These are phyloP conservation scores for Labroides dimidiatus DNA, from an alignment of 2,797 vertebrate species.

Conservation along the genomic window DNA sequence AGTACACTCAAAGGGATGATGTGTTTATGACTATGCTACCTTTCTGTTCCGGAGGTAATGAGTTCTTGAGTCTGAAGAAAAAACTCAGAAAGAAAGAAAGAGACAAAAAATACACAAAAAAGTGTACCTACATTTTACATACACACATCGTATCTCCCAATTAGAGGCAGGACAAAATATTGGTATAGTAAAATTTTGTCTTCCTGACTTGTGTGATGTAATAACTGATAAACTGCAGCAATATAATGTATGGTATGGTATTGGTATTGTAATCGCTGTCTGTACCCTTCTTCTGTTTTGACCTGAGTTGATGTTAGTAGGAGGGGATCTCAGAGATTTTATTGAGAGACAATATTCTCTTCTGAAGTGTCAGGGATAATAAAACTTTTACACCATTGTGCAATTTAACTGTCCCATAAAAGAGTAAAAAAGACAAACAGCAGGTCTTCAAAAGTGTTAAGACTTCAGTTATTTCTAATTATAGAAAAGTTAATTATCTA, in stretches of 20 bases:
- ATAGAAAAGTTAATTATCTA: too few species aligned
- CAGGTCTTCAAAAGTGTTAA: not conserved
- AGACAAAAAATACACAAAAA: conserved; percentile 1
- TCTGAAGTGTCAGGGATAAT: not conserved
- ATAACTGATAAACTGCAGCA: too few species aligned
- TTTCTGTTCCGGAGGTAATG: conserved; percentile 32
- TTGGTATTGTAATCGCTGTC: too few species aligned
- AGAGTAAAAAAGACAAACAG: conserved; percentile 6
- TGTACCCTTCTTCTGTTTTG: not conserved
- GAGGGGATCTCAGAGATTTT: not conserved
- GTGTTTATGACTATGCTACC: conserved; percentile 11
- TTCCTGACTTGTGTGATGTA: too few species aligned
- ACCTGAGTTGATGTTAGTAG: conserved; percentile 7
- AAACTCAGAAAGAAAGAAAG: not conserved
- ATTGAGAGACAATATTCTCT: not conserved
- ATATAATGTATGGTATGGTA: too few species aligned
- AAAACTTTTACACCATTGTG: not conserved
- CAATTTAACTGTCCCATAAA: not conserved
- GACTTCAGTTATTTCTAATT: not conserved
- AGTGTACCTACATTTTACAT: not conserved
- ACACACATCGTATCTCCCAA: too few species aligned
- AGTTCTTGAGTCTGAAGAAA: conserved; percentile 18
- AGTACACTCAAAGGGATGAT: not conserved
- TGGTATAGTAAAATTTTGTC: too few species aligned
- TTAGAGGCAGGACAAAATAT: too few species aligned